Conservation (phyloP, 2,888 invertebrate species). For the Suillia variegata region DNA sequence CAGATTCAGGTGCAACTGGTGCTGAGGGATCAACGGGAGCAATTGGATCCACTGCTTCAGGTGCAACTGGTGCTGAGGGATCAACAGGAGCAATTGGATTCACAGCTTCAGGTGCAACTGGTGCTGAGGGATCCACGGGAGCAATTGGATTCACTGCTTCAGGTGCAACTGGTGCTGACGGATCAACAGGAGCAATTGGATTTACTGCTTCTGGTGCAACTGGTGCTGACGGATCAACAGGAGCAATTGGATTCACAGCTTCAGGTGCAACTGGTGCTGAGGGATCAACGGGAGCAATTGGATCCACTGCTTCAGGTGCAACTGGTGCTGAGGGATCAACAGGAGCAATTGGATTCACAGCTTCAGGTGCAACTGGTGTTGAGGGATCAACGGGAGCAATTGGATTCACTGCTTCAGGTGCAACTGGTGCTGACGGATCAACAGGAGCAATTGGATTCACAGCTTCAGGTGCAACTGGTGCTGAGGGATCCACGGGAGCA, state of each 20-base stretch:
- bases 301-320: conserved; percentile 7
- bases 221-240: conserved; percentile 16
- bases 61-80: conserved; percentile 16
- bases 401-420: conserved; percentile 10
- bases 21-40: conserved; percentile 21
- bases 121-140: background rate
- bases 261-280: too few relatives aligned
- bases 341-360: conserved; percentile 17
- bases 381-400: conserved; percentile 17
- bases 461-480: conserved; percentile 17
- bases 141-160: conserved; percentile 7
- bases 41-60: conserved; percentile 25
- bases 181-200: background rate
- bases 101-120: background rate
- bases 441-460: conserved; percentile 9
- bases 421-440: conserved; percentile 11
- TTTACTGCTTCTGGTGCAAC: conserved; percentile 12
- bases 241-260: conserved; percentile 16
- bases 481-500: conserved; percentile 24
- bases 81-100: conserved; percentile 22
- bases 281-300: conserved; percentile 18
- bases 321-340: conserved; percentile 14
- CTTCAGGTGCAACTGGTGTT: conserved; percentile 20
- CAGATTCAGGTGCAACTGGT: conserved; percentile 24
- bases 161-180: conserved; percentile 13